Conservation (phyloP, 1,140 invertebrate species). For the Leptopilina boulardi region DNA sequence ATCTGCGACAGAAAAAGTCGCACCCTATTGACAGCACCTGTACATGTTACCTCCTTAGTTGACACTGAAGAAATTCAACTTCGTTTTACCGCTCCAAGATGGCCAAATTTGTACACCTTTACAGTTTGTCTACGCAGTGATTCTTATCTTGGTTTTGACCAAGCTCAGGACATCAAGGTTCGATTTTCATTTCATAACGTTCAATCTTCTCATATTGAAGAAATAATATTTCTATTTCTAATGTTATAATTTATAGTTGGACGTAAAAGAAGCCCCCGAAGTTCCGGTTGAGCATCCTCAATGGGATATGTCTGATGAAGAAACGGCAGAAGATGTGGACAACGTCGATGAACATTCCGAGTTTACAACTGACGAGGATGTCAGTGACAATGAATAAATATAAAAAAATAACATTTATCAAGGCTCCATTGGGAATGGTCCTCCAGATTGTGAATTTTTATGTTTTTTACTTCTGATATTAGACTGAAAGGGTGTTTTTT, state of each 20-base stretch:
- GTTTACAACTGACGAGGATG: conserved; percentile 84
- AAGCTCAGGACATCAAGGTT: conserved; percentile 92
- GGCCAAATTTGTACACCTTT: conserved; percentile 94
- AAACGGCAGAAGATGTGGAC: conserved; percentile 88
- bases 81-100: conserved; percentile 93
- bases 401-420: not conserved
- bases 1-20: conserved; percentile 95
- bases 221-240: not conserved
- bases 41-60: conserved; percentile 91
- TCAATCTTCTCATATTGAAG: conserved; percentile 39
- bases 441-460: conserved; percentile 49
- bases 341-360: conserved; percentile 82
- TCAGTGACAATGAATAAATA: conserved; percentile 77
- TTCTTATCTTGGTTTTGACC: conserved; percentile 96
- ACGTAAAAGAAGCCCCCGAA: conserved; percentile 95
- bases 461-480: conserved; percentile 53
- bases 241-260: conserved; percentile 80
- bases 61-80: conserved; percentile 91
- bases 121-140: conserved; percentile 93
- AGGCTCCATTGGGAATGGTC: not conserved
- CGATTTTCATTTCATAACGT: conserved; percentile 38
- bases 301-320: conserved; percentile 96
- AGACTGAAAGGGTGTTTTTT: conserved; percentile 62
- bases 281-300: conserved; percentile 94
- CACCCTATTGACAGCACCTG: conserved; percentile 92